Percentiles rank a stretch among this genome's conserved stretches.
Conservation (phyloP, 2,888 invertebrate genomes). For the Morpho deidamia region DNA sequence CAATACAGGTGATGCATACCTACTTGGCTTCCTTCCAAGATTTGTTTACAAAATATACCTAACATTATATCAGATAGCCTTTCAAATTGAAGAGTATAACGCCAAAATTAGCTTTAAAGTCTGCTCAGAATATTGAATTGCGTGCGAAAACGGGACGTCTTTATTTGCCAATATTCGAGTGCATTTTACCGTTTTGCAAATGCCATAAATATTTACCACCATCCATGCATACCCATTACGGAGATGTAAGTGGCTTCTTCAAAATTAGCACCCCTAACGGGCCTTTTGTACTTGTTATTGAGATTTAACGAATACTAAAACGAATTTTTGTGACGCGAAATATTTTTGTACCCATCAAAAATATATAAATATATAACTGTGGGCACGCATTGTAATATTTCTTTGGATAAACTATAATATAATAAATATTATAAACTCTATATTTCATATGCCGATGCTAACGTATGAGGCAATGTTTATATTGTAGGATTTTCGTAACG, state of each 20-base stretch:
- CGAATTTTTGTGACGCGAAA: no score
- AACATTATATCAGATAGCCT: constrained; percentile 6
- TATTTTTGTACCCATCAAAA: no score
- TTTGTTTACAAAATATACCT: constrained; percentile 24
- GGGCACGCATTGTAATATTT: no score
- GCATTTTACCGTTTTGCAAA: constrained; percentile 20
- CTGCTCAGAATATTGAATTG: constrained; percentile 8
- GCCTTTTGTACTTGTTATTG: no score
- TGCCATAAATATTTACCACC: constrained; percentile 19
- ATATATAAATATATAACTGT: no score
- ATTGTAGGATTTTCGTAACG: no score
- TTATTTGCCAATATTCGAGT: constrained; percentile 20
- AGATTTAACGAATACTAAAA: no score
- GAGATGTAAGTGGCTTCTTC: constrained; percentile 2
- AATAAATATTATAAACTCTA: no score
- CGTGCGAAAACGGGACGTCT: constrained; percentile 14
- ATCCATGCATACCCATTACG: constrained; percentile 11
- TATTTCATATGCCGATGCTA: no score
- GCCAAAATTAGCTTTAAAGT: constrained; percentile 7
- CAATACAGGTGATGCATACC: constrained; percentile 19
- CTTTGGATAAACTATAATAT: no score
- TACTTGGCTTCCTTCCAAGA: constrained; percentile 27
- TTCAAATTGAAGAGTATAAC: constrained; percentile 4
- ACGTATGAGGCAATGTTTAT: no score
- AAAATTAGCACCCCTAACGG: not conserved